phyloP scores from a whole-genome alignment of 2,113 vertebrate genomes.

The Cebidichthys violaceus region DNA sequence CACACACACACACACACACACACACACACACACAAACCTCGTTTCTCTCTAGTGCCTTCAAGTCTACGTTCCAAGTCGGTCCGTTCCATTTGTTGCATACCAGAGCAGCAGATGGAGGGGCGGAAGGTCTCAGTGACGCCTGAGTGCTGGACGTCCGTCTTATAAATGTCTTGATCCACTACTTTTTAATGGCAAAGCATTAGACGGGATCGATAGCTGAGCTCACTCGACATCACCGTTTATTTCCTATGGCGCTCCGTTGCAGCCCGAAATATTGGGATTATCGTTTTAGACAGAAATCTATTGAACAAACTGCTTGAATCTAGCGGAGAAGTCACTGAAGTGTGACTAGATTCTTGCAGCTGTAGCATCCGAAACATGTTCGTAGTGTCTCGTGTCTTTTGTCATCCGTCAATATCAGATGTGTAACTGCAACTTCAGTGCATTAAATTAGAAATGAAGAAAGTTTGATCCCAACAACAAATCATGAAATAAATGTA shows the following conservation, averaged over 20 bases:
- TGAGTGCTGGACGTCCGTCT: not conserved
- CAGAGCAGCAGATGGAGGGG: constrained; percentile 35
- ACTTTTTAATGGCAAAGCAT: not conserved
- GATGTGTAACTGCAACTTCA: not conserved
- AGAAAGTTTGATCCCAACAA: not conserved
- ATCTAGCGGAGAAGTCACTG: not conserved
- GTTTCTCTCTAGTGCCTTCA: constrained; percentile 27
- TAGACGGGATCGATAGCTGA: not conserved
- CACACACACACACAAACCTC: constrained; percentile 2
- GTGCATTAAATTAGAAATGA: too few relatives aligned
- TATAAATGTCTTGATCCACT: not conserved
- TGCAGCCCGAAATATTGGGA: not conserved
- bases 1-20: not conserved
- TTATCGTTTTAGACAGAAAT: not conserved
- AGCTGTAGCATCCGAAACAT: not conserved
- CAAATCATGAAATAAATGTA: not conserved
- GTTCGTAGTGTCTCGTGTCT: not conserved
- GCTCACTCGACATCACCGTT: not conserved
- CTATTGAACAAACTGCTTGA: not conserved
- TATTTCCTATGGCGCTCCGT: not conserved
- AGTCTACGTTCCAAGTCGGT: constrained; percentile 45
- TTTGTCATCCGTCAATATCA: not conserved
- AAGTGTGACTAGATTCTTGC: not conserved
- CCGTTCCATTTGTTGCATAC: constrained; percentile 45
- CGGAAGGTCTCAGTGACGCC: not conserved